phyloP scores from a whole-genome alignment of 1,140 invertebrate genomes.

The Apis dorsata region DNA sequence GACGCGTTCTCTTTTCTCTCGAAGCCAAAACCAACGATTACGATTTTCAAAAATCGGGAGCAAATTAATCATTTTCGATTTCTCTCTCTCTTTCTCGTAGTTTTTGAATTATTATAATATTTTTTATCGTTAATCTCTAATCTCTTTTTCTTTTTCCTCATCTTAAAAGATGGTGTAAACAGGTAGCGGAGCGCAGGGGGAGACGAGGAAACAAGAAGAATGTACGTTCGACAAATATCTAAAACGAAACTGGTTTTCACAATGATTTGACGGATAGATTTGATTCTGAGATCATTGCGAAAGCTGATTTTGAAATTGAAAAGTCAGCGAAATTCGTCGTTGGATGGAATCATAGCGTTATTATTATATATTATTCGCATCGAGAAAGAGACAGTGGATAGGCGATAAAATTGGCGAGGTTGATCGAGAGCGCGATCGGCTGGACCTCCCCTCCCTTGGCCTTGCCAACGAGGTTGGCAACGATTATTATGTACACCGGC shows the following conservation, averaged over 20 bases:
- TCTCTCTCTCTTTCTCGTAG: no score
- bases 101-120: no score
- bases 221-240: rapidly evolving
- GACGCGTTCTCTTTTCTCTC: no score
- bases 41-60: no score
- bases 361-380: no score
- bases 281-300: slow-evolving; percentile 96
- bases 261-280: slow-evolving; percentile 93
- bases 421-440: slow-evolving; percentile 55
- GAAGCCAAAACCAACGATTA: no score
- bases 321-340: slow-evolving; percentile 59
- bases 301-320: slow-evolving; percentile 94
- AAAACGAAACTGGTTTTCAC: slow-evolving; percentile 93
- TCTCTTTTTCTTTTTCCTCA: no score
- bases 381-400: no score
- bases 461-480: background rate
- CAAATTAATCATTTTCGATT: no score
- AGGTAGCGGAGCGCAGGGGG: no score
- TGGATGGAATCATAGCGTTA: background rate
- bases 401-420: slow-evolving; percentile 7
- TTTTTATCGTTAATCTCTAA: no score
- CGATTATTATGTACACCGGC: slow-evolving; percentile 63
- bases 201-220: background rate
- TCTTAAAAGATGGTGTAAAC: no score
- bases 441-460: slow-evolving; percentile 10